These are phyloP conservation scores for Formica selysi DNA, from an alignment of 1,140 invertebrate genomes.

Conservation along the genomic window DNA sequence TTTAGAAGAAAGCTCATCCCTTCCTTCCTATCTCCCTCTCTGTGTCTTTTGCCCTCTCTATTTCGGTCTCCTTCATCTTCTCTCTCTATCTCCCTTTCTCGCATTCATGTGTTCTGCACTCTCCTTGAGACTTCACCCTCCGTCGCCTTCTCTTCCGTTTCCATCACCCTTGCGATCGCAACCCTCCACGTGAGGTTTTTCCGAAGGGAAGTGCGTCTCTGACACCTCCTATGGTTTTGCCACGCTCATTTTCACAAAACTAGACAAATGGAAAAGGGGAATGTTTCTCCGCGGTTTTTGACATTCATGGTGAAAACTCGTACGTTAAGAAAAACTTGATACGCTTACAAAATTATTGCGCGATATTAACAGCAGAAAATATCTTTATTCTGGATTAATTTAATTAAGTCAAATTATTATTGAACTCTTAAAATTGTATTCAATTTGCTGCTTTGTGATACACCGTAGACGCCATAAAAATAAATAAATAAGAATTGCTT, in stretches of 20 bases:
- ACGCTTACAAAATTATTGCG: background rate
- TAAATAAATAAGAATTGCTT: slow-evolving; percentile 15
- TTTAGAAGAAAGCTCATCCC: slow-evolving; percentile 62
- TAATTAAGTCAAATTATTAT: background rate
- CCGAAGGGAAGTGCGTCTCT: slow-evolving; percentile 51
- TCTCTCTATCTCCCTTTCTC: background rate
- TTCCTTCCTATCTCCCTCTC: background rate
- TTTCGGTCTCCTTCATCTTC: background rate
- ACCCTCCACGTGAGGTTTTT: slow-evolving; percentile 55
- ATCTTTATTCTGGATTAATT: background rate
- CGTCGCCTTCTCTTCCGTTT: slow-evolving; percentile 38
- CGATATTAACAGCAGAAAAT: background rate
- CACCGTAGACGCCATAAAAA: background rate
- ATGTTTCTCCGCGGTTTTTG: background rate
- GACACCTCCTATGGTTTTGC: slow-evolving; percentile 43
- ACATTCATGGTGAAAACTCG: background rate
- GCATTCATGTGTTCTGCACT: background rate
- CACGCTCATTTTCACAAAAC: slow-evolving; percentile 49
- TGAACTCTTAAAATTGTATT: slow-evolving; percentile 28
- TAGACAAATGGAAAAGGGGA: slow-evolving; percentile 30
- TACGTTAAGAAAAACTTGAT: background rate
- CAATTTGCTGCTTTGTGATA: background rate
- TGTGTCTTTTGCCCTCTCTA: background rate
- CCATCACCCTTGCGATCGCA: slow-evolving; percentile 60
- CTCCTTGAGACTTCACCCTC: slow-evolving; percentile 37